Evolutionary conservation across 2,113 vertebrate species (phyloP).

Genomic region (Muntiacus reevesi): DNA sequence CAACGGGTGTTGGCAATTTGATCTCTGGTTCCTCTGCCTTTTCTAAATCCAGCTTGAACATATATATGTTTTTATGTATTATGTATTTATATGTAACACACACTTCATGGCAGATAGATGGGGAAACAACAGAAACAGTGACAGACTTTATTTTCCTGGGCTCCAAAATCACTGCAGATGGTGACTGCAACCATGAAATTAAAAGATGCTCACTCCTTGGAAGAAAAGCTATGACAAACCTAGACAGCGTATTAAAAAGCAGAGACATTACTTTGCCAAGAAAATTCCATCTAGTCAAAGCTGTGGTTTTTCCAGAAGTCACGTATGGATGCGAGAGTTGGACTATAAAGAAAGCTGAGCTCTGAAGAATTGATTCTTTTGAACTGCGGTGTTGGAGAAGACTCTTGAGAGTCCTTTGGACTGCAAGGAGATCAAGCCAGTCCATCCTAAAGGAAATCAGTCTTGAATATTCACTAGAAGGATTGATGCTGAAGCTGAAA

Average conservation of each 20-base stretch:
- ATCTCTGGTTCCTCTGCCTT: neutral
- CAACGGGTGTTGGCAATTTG: accelerated
- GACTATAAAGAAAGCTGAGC: neutral
- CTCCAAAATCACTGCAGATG: neutral
- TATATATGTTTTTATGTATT: neutral
- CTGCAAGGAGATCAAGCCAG: neutral
- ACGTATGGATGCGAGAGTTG: neutral
- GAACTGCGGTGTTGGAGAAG: neutral
- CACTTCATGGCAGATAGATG: neutral
- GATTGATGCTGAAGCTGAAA: no score
- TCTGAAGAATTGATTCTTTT: neutral
- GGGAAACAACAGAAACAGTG: neutral
- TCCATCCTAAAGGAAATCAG: no score
- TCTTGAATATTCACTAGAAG: no score
- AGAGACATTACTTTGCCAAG: neutral
- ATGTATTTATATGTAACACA: neutral
- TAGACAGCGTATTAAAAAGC: accelerated
- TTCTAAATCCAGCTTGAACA: neutral
- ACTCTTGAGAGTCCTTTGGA: neutral
- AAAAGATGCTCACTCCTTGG: neutral
- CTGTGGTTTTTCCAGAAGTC: neutral
- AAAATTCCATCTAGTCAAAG: neutral
- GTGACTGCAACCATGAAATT: neutral
- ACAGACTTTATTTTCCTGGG: neutral
- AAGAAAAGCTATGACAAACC: neutral